phyloP scores from a whole-genome alignment of 2,888 invertebrate genomes.

The Monoplex corrugatus region DNA sequence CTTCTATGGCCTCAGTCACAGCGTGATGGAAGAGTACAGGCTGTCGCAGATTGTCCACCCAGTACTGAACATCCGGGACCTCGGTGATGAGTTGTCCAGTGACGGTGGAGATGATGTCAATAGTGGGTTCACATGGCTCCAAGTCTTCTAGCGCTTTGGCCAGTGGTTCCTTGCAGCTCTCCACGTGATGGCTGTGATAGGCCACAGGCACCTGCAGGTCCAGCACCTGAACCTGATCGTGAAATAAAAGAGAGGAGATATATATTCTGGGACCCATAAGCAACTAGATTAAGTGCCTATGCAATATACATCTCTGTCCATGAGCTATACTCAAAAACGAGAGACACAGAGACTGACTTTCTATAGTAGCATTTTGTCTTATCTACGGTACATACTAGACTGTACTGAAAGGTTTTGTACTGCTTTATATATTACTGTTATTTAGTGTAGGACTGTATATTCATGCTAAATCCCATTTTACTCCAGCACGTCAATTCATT shows the following conservation, averaged over 20 bases:
- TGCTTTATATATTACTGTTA: no score
- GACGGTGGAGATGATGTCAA: constrained; percentile 67
- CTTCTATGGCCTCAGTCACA: constrained; percentile 52
- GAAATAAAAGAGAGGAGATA: neutral
- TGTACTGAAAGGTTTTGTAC: no score
- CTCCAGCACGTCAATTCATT: no score
- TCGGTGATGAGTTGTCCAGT: constrained; percentile 57
- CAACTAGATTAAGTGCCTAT: no score
- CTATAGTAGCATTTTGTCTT: no score
- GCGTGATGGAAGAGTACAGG: constrained; percentile 67
- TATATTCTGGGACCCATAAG: no score
- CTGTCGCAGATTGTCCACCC: constrained; percentile 67
- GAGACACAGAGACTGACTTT: no score
- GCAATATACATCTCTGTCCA: neutral
- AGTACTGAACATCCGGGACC: constrained; percentile 62
- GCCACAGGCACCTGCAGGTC: constrained; percentile 67
- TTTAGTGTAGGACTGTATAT: no score
- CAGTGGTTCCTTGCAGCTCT: constrained; percentile 57
- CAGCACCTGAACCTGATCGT: constrained; percentile 52
- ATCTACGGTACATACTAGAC: no score
- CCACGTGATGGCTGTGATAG: constrained; percentile 68
- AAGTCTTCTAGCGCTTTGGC: constrained; percentile 54
- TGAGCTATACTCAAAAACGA: neutral
- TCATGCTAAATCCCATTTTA: no score
- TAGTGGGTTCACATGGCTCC: constrained; percentile 44